Base-by-base conservation (phyloP, 2,888 invertebrate species). In the Artemia sinica region DNA sequence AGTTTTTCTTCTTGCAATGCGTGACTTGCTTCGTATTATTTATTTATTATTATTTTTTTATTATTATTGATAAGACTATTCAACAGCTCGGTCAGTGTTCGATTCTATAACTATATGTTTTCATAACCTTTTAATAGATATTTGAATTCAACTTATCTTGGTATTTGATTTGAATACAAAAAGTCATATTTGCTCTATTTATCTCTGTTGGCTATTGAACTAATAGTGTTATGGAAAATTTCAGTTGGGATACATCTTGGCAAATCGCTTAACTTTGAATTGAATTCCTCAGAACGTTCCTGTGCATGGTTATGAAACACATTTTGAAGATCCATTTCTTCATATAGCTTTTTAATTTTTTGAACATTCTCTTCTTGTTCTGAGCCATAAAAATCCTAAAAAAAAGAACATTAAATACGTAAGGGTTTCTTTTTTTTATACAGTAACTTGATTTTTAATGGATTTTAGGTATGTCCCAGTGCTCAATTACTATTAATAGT, bases 301-400 rank as follows among this genome's bases (percentile, higher is more conserved):
- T 90, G 88, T 79, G 92, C 91, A 74, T 88, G 91, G 49, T 85
- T 83, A 0, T 86, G 83, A 76, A 86, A 92, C 0, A 87, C 86
- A 72, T 86, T 83, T 1, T 87, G 86, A 65, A 92, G 77, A 71
- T 85, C 85, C 5, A 91, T 78, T 72, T 88, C 87, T 75, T 86
- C 85, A 74, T 91, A 92, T 0, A 92, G 78, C 71, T 85, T 82
- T 76, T 86, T 89, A 65, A 92, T 84, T 71, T 81, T 82, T 67
- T 83, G 81, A 7, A 87, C 82, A 72, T 86, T 84, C 70, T 83
- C 83, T 0, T 82, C 80, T 72, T 88, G 85, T 68, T 81, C 77
- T 66, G 80, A 79, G 12, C 90, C 91, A 75, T 91, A 93, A 77
- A 86, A 85, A 71, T 88, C 84, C 80, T 82, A 71, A 18, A 73